phyloP scores from a whole-genome alignment of 2,888 invertebrate genomes.

The Ophion costatus region DNA sequence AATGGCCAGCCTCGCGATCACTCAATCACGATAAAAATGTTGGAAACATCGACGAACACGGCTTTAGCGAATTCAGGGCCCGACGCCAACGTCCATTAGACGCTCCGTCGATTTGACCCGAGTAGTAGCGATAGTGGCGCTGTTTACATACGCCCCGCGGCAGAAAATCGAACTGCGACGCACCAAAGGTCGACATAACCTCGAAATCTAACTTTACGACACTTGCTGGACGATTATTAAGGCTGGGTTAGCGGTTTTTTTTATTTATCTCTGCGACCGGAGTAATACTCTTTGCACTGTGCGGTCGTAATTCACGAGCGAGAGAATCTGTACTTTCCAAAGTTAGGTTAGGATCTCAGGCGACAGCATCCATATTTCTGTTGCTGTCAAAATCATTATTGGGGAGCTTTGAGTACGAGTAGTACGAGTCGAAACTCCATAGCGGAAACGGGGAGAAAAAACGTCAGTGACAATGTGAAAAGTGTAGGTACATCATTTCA shows the following conservation, averaged over 20 bases:
- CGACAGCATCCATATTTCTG: neutral
- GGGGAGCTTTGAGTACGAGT: too few relatives aligned
- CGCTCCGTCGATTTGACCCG: neutral
- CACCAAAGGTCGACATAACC: neutral
- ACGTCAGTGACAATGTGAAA: neutral
- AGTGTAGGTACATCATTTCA: neutral
- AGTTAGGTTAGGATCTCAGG: too few relatives aligned
- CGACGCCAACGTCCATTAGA: slow-evolving; percentile 31
- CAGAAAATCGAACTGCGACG: neutral
- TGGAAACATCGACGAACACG: slow-evolving; percentile 8
- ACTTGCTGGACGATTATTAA: too few relatives aligned
- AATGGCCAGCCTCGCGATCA: neutral
- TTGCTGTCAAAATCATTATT: neutral
- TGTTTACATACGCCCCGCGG: neutral
- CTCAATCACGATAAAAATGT: slow-evolving; percentile 15
- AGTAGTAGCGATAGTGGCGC: too few relatives aligned
- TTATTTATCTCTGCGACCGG: too few relatives aligned
- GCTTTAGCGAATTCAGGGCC: slow-evolving; percentile 22
- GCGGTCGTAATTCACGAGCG: too few relatives aligned
- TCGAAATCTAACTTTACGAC: neutral
- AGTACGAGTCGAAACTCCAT: neutral
- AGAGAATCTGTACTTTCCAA: too few relatives aligned
- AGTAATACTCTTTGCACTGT: too few relatives aligned
- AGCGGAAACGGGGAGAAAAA: neutral
- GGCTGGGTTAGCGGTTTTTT: too few relatives aligned